Evolutionary conservation across 2,113 vertebrate genomes (phyloP).

Genomic region (Lamprologus lemairii): DNA sequence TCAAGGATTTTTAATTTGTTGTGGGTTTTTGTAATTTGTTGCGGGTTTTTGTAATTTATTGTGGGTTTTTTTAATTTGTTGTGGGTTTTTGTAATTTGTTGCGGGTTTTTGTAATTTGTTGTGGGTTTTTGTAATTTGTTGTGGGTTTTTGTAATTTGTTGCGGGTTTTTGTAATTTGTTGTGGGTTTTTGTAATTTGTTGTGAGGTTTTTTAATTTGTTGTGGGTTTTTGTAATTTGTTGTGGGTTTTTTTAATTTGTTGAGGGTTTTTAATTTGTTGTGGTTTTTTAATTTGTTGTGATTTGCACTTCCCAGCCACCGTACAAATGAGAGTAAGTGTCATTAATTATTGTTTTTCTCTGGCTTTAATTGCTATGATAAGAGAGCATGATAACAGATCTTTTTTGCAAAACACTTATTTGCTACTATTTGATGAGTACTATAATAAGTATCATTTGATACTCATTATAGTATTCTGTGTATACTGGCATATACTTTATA

Average conservation of each 20-base stretch:
- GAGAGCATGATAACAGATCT: background rate
- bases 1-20: too few relatives aligned
- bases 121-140: too few relatives aligned
- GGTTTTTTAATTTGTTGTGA: too few relatives aligned
- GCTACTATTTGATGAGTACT: background rate
- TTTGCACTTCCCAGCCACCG: too few relatives aligned
- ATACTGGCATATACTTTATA: background rate
- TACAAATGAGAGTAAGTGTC: background rate
- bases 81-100: too few relatives aligned
- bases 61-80: too few relatives aligned
- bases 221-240: accelerated
- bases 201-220: accelerated
- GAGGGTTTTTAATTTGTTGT: too few relatives aligned
- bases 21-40: too few relatives aligned
- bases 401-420: background rate
- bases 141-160: accelerated
- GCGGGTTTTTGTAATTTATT: too few relatives aligned
- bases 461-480: background rate
- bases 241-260: too few relatives aligned
- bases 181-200: too few relatives aligned
- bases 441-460: background rate
- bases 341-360: background rate
- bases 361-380: background rate
- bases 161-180: accelerated
- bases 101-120: accelerated